Evolutionary conservation across 2,888 invertebrate genomes (phyloP).

Genomic region (Papilio demoleus): DNA sequence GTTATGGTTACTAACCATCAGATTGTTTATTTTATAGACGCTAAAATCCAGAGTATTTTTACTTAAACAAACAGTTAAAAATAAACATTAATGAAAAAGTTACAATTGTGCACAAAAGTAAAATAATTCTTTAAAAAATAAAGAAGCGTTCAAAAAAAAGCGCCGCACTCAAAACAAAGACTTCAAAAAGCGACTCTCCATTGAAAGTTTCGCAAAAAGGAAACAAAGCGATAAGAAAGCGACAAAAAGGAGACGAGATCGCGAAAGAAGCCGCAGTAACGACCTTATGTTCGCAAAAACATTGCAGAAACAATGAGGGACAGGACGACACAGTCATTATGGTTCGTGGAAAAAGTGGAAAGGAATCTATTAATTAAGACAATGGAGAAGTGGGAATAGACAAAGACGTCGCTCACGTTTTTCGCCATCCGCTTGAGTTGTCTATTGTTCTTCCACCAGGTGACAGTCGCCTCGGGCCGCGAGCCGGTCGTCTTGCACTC

Average conservation of each 20-base stretch:
- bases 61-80: conserved; percentile 6
- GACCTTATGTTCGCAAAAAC: conserved; percentile 43
- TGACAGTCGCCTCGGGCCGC: conserved; percentile 92
- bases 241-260: conserved; percentile 31
- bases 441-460: conserved; percentile 95
- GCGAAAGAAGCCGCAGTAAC: conserved; percentile 39
- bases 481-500: conserved; percentile 95
- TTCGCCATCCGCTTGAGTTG: conserved; percentile 91
- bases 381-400: conserved; percentile 55
- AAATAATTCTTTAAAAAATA: conserved; percentile 21
- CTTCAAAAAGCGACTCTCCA: conserved; percentile 34
- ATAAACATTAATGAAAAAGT: conserved; percentile 33
- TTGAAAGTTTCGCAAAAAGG: conserved; percentile 30
- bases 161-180: conserved; percentile 37
- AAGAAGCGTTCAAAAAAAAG: conserved; percentile 31
- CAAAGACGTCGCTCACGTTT: conserved; percentile 84
- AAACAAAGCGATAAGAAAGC: conserved; percentile 36
- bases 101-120: conserved; percentile 30
- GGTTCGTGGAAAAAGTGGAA: conserved; percentile 55
- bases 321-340: conserved; percentile 48
- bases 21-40: neutral
- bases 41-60: neutral
- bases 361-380: conserved; percentile 73
- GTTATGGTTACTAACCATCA: too few relatives aligned
- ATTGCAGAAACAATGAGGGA: conserved; percentile 47